These are phyloP conservation scores for Alexandromys oeconomus DNA, from an alignment of 2,797 vertebrate genomes.

Conservation along the genomic window DNA sequence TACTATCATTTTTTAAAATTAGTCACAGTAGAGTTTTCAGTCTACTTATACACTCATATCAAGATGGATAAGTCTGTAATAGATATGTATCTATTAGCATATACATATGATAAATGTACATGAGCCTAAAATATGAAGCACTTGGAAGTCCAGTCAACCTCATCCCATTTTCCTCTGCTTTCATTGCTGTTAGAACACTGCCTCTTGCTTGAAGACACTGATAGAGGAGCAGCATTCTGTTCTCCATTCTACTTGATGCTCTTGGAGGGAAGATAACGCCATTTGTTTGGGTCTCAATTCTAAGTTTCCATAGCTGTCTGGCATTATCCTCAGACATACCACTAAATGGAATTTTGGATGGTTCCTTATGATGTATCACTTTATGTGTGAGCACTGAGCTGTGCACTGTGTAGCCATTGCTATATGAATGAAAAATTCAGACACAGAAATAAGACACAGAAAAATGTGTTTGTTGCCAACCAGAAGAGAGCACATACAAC, in stretches of 20 bases:
- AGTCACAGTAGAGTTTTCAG: neutral
- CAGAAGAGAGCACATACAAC: neutral
- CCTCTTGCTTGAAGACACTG: neutral
- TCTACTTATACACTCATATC: neutral
- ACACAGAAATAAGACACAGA: neutral
- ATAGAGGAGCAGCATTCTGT: neutral
- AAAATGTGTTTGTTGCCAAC: neutral
- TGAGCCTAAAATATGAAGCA: neutral
- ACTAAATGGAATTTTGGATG: neutral
- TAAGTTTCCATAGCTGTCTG: neutral
- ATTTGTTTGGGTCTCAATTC: constrained; percentile 36
- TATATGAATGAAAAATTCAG: neutral
- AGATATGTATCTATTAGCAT: neutral
- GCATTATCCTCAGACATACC: constrained; percentile 24
- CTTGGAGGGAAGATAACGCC: neutral
- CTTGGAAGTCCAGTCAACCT: neutral
- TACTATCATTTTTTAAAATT: neutral
- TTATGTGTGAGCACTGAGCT: neutral
- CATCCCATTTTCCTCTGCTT: neutral
- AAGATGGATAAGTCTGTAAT: neutral
- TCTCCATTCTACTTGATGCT: neutral
- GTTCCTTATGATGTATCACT: neutral
- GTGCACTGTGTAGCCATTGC: neutral
- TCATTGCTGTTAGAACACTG: neutral
- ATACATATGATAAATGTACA: rapidly evolving